phyloP scores from a whole-genome alignment of 2,113 vertebrate species.

The Eurystomus gularis region DNA sequence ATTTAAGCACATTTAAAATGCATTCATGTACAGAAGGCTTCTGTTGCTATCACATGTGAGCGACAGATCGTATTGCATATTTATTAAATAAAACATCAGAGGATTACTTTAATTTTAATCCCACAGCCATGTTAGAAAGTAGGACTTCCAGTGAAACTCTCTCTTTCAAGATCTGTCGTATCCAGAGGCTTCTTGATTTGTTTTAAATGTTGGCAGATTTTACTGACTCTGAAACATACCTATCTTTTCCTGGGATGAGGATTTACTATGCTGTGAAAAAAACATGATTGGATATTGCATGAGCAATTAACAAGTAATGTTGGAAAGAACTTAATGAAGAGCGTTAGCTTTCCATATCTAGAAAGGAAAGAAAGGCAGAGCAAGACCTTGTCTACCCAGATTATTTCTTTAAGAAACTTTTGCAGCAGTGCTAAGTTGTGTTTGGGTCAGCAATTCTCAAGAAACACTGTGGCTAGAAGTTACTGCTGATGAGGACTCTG shows the following conservation, averaged over 20 bases:
- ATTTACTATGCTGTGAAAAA: background rate
- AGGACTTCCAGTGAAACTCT: background rate
- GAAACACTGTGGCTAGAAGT: background rate
- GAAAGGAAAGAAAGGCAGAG: background rate
- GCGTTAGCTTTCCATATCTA: background rate
- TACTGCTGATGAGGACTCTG: background rate
- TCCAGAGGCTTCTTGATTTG: background rate
- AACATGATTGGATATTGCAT: background rate
- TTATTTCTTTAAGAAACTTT: background rate
- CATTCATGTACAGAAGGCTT: background rate
- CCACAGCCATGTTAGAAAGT: background rate
- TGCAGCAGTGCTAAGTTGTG: background rate
- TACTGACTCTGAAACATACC: background rate
- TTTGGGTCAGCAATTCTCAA: background rate
- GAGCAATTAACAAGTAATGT: background rate
- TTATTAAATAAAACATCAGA: background rate
- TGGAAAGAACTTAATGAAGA: background rate
- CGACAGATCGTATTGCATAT: background rate
- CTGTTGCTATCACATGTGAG: background rate
- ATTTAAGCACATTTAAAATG: background rate
- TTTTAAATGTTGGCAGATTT: background rate
- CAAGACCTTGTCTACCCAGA: background rate
- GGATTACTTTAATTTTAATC: background rate
- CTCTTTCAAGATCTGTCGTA: background rate
- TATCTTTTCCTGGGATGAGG: conserved; percentile 27